phyloP scores from a whole-genome alignment of 2,797 vertebrate species.

The Apodemus agrarius region DNA sequence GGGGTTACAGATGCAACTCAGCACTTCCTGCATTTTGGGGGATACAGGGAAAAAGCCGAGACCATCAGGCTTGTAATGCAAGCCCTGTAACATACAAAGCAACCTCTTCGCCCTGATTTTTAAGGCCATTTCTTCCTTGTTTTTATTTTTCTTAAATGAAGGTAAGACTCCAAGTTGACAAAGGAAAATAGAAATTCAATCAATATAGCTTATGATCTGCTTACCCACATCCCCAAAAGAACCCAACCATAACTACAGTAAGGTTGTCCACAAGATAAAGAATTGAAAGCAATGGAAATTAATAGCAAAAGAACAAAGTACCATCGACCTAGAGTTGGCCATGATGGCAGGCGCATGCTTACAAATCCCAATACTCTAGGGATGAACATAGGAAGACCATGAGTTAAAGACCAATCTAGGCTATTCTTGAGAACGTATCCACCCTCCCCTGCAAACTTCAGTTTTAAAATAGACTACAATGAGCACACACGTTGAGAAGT shows the following conservation, averaged over 20 bases:
- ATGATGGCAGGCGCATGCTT: background rate
- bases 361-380: background rate
- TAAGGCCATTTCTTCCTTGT: background rate
- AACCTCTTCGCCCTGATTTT: background rate
- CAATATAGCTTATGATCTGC: conserved; percentile 52
- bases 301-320: conserved; percentile 69
- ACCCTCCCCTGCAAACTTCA: background rate
- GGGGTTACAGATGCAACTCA: background rate
- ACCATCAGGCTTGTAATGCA: background rate
- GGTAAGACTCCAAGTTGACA: conserved; percentile 32
- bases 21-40: background rate
- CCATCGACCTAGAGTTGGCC: background rate
- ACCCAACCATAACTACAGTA: background rate
- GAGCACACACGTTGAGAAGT: conserved; percentile 42
- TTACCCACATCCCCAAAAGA: background rate
- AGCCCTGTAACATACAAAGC: background rate
- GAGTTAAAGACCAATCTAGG: background rate
- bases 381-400: background rate
- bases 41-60: background rate
- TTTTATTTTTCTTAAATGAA: conserved; percentile 17
- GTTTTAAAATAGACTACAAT: conserved; percentile 54
- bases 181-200: conserved; percentile 55
- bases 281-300: conserved; percentile 70
- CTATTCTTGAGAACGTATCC: background rate
- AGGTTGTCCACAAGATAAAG: conserved; percentile 55